These are phyloP conservation scores for Alexandromys oeconomus DNA, from an alignment of 2,797 vertebrate species.

Conservation along the genomic window DNA sequence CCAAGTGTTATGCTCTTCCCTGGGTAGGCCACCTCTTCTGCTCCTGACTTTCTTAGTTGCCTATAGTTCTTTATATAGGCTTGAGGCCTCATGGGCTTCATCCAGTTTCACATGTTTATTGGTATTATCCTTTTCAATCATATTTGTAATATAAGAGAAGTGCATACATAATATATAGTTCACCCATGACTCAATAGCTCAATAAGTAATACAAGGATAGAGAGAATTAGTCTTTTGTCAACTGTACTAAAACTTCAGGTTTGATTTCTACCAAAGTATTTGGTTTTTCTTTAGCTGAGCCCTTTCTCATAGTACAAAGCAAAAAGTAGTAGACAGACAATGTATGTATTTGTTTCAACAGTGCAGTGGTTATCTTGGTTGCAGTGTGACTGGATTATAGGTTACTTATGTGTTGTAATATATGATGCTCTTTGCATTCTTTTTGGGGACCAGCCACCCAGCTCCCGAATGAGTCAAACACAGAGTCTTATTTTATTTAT, in stretches of 20 bases:
- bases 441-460: too few relatives aligned
- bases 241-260: neutral
- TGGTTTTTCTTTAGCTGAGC: neutral
- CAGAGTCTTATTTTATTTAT: too few relatives aligned
- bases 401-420: too few relatives aligned
- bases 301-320: neutral
- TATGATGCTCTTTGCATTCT: too few relatives aligned
- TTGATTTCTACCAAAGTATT: neutral
- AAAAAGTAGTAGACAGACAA: neutral
- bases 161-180: neutral
- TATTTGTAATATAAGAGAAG: neutral
- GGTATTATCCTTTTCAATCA: neutral
- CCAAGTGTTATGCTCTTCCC: neutral
- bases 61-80: neutral
- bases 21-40: neutral
- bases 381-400: neutral
- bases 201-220: neutral
- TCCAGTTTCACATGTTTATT: neutral
- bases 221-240: neutral
- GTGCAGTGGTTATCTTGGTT: neutral
- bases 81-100: neutral
- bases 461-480: too few relatives aligned
- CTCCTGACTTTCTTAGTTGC: neutral
- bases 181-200: neutral
- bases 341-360: fast-evolving